These are phyloP conservation scores for Buteo buteo DNA, from an alignment of 2,113 vertebrate species.

Conservation along the genomic window DNA sequence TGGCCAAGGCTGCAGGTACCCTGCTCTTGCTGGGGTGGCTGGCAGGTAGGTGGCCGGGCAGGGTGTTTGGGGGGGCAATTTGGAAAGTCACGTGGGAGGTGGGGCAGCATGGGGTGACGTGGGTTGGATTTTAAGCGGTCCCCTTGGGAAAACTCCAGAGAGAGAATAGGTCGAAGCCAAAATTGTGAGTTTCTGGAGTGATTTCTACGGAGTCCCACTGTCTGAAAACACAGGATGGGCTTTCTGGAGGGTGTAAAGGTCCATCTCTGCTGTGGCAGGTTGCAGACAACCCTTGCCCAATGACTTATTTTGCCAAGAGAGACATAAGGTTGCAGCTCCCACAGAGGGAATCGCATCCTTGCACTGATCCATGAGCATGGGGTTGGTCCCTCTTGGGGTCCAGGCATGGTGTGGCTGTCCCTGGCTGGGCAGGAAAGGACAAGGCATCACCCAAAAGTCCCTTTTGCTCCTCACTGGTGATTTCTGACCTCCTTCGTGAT, in stretches of 20 bases:
- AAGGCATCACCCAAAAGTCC: background rate
- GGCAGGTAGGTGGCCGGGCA: background rate
- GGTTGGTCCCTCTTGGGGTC: background rate
- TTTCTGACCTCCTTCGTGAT: background rate
- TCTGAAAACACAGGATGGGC: background rate
- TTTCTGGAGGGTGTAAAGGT: background rate
- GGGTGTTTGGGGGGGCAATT: too few species aligned
- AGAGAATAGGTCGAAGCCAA: background rate
- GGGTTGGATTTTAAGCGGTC: background rate
- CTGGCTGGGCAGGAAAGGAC: background rate
- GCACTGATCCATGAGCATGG: background rate
- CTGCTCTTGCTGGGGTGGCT: background rate
- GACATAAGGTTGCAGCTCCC: background rate
- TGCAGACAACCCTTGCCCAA: background rate
- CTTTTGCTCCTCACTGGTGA: background rate
- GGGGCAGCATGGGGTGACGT: background rate
- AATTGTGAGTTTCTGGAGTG: background rate
- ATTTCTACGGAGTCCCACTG: background rate
- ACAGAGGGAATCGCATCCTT: background rate
- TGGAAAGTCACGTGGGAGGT: background rate
- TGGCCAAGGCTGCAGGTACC: background rate
- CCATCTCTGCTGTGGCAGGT: background rate
- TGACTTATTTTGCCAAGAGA: background rate
- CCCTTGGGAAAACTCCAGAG: background rate
- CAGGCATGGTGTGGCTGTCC: background rate